Evolutionary conservation across 2,888 invertebrate genomes (phyloP).

Genomic region (Rhamphomyia laevipes): DNA sequence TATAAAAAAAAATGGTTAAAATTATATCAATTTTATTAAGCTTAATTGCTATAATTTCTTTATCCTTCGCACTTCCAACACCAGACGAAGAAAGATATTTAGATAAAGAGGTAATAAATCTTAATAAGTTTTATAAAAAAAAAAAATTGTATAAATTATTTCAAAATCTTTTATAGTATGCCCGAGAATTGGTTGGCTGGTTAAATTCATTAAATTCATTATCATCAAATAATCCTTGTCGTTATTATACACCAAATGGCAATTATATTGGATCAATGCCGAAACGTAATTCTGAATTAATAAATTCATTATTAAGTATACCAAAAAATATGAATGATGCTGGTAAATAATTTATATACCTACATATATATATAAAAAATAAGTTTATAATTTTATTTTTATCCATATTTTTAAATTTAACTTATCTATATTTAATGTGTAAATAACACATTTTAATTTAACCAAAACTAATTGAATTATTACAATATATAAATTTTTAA

Average conservation of each 20-base stretch:
- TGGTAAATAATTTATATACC: slow-evolving; percentile 49
- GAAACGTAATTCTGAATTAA: slow-evolving; percentile 60
- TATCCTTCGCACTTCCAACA: slow-evolving; percentile 19
- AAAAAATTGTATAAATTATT: too few relatives aligned
- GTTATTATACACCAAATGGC: slow-evolving; percentile 22
- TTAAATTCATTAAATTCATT: slow-evolving; percentile 25
- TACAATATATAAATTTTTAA: too few relatives aligned
- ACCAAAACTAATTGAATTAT: too few relatives aligned
- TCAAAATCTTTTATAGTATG: slow-evolving; percentile 18
- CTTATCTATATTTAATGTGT: too few relatives aligned
- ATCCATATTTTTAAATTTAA: too few relatives aligned
- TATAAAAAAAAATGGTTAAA: too few relatives aligned
- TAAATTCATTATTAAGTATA: slow-evolving; percentile 61
- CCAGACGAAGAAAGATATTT: slow-evolving; percentile 33
- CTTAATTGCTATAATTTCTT: too few relatives aligned
- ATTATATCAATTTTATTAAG: too few relatives aligned
- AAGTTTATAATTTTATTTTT: too few relatives aligned
- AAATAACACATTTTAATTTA: too few relatives aligned
- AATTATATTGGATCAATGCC: slow-evolving; percentile 25
- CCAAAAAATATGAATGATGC: slow-evolving; percentile 65
- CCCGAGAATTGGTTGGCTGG: slow-evolving; percentile 30
- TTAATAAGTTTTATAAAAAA: too few relatives aligned
- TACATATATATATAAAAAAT: too few relatives aligned
- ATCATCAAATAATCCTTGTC: slow-evolving; percentile 19
- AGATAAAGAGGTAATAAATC: slow-evolving; percentile 27